Conservation (phyloP, 2,113 vertebrate species). For the Lepisosteus osseus region DNA sequence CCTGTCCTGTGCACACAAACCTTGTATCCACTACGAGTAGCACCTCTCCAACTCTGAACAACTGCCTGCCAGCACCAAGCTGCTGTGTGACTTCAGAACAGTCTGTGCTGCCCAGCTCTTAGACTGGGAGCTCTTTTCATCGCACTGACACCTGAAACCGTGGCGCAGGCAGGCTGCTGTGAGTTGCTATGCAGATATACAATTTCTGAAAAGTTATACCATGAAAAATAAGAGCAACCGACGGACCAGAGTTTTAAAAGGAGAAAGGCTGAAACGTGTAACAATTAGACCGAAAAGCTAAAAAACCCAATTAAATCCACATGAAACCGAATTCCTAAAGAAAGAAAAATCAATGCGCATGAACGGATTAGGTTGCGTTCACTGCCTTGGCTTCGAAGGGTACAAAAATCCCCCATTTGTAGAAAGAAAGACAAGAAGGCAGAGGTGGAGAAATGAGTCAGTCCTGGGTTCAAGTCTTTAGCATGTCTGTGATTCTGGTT, state of each 20-base stretch:
- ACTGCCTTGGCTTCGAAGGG: conserved; percentile 29
- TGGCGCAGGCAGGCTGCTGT: conserved; percentile 65
- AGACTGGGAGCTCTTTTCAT: conserved; percentile 69
- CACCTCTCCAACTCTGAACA: no score
- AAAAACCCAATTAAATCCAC: conserved; percentile 65
- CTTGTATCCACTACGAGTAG: no score
- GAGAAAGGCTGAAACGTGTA: conserved; percentile 65
- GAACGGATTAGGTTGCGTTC: conserved; percentile 53
- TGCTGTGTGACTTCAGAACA: conserved; percentile 40
- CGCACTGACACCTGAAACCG: conserved; percentile 66
- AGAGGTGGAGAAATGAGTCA: background rate
- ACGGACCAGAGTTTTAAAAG: conserved; percentile 74
- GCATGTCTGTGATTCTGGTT: background rate
- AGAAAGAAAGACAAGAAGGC: background rate
- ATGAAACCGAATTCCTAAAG: conserved; percentile 61
- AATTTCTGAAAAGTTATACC: conserved; percentile 82
- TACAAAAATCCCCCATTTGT: background rate
- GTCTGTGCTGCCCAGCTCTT: conserved; percentile 45
- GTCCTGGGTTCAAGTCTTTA: conserved; percentile 4
- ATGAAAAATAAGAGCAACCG: conserved; percentile 71
- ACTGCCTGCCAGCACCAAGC: conserved; percentile 35
- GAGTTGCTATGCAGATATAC: conserved; percentile 77
- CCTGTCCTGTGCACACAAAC: no score
- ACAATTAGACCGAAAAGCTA: conserved; percentile 67
- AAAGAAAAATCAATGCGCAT: conserved; percentile 59